Base-by-base conservation (phyloP, 1,140 invertebrate species). In the Pissodes strobi region DNA sequence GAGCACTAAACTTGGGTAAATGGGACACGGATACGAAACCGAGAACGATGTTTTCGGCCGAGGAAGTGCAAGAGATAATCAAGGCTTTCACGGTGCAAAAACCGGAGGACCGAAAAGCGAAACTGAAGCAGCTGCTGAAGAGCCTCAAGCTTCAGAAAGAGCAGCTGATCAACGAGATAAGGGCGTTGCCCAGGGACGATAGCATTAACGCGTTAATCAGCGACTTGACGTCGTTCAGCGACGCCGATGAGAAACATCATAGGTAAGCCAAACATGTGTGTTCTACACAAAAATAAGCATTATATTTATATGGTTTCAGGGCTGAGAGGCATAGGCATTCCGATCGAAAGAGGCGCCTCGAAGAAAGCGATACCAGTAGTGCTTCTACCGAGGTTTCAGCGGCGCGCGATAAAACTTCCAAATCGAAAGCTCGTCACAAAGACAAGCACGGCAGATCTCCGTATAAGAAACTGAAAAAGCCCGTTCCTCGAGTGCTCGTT, bases 111-210 rank as follows among this genome's bases (percentile, higher is more conserved):
- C 58, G 66, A 46, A 68, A 52, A 41, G 39, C 61, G 0, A 68
- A 76, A 45, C 60, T 77, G 23, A 70, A 74, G 38, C 27, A 64
- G 12, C 43, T 77, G 18, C 52, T 75, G 18, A 64, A 67, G 23
- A 73, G 68, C 17, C 66, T 76, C 10, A 72, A 74, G 18, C 22
- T 63, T 15, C 76, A 78, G 49, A 74, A 75, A 55, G 70, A 75
- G 34, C 65, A 72, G 46, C 59, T 78, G 5, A 22, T 75, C 3
- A 70, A 69, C 45, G 76, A 78, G 72, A 69, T 74, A 27, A 53
- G 64, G 45, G 41, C 62, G 37, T 55, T 74, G 17, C 69, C 72
- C 1, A 53, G 59, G 30, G 64, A 70, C 30, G 64, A 66, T n/a
- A 68, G 55, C 46, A 34, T 67, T 10, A 51, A 59, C 17, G 56